Evolutionary conservation across 2,113 vertebrate genomes (phyloP).

Genomic region (Pipa parva): DNA sequence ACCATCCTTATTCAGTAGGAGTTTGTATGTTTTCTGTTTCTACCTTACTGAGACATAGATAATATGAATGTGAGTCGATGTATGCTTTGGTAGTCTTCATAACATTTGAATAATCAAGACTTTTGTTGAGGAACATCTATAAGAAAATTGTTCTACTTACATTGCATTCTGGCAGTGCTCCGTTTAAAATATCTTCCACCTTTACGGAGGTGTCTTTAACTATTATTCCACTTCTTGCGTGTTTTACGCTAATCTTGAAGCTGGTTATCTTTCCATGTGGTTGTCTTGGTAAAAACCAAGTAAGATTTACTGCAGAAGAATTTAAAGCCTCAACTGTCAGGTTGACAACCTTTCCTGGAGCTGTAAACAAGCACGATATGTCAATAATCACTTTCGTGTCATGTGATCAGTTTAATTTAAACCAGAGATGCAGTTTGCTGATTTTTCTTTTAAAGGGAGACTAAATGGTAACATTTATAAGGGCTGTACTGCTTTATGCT

Average conservation of each 20-base stretch:
- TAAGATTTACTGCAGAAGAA: constrained; percentile 81
- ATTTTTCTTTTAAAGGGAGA: too few relatives aligned
- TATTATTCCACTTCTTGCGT: constrained; percentile 78
- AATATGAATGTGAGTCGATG: too few relatives aligned
- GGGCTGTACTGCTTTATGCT: too few relatives aligned
- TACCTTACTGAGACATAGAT: too few relatives aligned
- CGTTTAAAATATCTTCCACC: constrained; percentile 84
- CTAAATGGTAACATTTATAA: too few relatives aligned
- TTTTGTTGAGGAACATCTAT: too few relatives aligned
- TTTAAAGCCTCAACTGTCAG: constrained; percentile 84
- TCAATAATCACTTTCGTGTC: background rate
- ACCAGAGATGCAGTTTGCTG: too few relatives aligned
- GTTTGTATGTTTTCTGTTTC: too few relatives aligned
- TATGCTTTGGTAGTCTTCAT: too few relatives aligned
- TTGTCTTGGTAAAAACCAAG: constrained; percentile 87
- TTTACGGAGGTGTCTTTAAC: constrained; percentile 80
- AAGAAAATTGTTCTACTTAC: constrained; percentile 65
- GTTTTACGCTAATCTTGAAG: constrained; percentile 90
- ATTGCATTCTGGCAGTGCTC: constrained; percentile 86
- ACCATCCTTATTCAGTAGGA: too few relatives aligned
- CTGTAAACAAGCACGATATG: constrained; percentile 56
- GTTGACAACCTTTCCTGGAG: constrained; percentile 90
- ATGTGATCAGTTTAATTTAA: background rate
- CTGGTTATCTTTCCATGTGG: constrained; percentile 94
- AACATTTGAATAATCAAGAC: too few relatives aligned